Percentiles rank a stretch among this genome's conserved stretches.
phyloP scores from a whole-genome alignment of 2,113 vertebrate species.

The Rhadina sibilatrix region DNA sequence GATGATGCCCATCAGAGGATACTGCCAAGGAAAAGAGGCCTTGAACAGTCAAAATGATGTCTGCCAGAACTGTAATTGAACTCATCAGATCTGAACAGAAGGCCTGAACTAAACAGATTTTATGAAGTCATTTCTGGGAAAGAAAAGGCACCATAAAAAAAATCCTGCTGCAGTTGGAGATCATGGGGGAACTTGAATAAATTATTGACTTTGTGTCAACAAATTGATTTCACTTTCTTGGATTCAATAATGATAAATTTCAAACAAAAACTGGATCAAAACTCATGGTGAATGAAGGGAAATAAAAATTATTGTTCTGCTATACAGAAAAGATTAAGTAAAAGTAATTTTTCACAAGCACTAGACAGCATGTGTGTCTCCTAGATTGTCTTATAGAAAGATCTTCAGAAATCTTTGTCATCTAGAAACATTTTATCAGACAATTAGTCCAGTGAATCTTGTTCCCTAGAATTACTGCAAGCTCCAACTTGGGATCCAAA shows the following conservation, averaged over 20 bases:
- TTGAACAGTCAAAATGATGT: background rate
- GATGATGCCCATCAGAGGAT: background rate
- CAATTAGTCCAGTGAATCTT: background rate
- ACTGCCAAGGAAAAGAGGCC: background rate
- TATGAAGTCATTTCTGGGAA: background rate
- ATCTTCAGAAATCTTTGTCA: background rate
- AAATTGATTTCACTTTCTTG: background rate
- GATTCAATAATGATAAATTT: background rate
- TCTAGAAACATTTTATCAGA: background rate
- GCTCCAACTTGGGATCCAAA: background rate
- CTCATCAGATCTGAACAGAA: background rate
- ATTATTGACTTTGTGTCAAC: conserved; percentile 31
- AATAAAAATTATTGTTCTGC: background rate
- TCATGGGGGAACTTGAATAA: background rate
- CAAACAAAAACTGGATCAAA: background rate
- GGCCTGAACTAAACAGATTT: background rate
- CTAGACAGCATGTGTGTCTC: background rate
- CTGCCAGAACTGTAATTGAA: background rate
- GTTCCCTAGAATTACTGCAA: background rate
- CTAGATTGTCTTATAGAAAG: background rate
- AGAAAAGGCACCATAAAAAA: background rate
- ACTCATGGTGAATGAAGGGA: background rate
- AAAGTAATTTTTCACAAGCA: background rate
- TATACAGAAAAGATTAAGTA: background rate
- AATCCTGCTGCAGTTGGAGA: background rate